Percentiles rank a stretch among this genome's conserved stretches.
These are phyloP conservation scores for Tricholaema leucomelas DNA, from an alignment of 2,113 vertebrate genomes.

Conservation along the genomic window DNA sequence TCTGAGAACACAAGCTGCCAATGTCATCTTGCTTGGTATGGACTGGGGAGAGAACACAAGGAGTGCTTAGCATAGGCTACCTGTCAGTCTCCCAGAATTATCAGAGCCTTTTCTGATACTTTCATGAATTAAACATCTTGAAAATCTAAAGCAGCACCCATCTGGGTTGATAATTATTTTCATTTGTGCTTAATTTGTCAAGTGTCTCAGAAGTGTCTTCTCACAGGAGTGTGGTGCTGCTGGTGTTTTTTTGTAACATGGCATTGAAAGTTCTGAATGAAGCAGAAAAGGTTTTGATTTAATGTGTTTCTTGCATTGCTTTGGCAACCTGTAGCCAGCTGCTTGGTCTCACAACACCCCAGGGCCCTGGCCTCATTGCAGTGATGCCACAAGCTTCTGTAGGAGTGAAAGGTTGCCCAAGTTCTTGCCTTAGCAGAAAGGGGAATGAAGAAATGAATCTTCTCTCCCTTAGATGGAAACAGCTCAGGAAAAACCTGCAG, in stretches of 20 bases:
- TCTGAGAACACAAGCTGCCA: not conserved
- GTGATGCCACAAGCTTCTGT: not conserved
- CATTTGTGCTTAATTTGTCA: not conserved
- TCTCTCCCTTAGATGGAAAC: not conserved
- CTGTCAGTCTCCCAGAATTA: not conserved
- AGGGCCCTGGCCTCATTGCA: not conserved
- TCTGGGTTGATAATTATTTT: conserved; percentile 1
- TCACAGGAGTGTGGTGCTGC: not conserved
- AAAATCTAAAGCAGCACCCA: not conserved
- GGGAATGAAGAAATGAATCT: not conserved
- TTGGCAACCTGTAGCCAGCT: not conserved
- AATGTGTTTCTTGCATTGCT: not conserved
- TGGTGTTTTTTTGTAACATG: not conserved
- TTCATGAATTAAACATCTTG: conserved; percentile 3
- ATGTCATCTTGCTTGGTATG: not conserved
- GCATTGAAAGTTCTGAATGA: conserved; percentile 11
- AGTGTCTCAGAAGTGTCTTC: not conserved
- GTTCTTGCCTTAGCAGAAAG: not conserved
- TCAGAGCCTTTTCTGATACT: not conserved
- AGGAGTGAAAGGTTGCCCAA: not conserved
- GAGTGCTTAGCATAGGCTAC: not conserved
- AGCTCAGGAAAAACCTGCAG: not conserved
- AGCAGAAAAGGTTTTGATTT: not conserved
- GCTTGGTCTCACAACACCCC: not conserved
- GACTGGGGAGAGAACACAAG: not conserved